Evolutionary conservation across 2,797 vertebrate species (phyloP).

Genomic region (Australoheros facetus): DNA sequence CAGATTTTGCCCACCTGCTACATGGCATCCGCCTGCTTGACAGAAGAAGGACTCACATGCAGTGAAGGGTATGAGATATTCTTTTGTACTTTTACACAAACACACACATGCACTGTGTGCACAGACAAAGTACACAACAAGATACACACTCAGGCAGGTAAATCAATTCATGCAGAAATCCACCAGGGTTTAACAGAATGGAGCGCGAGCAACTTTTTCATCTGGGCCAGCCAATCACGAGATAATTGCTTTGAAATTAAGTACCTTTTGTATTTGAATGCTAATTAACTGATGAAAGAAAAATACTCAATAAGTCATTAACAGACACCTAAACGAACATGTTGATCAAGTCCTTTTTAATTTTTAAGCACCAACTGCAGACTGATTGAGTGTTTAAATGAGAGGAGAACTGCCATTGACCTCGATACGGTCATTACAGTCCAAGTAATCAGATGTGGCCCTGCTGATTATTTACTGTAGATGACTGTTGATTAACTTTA

Average conservation of each 20-base stretch:
- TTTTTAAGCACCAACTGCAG: constrained; percentile 20
- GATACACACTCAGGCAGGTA: constrained; percentile 18
- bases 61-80: constrained; percentile 42
- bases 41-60: constrained; percentile 37
- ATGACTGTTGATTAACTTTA: constrained; percentile 18
- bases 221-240: constrained; percentile 53
- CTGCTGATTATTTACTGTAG: constrained; percentile 45
- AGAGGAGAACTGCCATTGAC: constrained; percentile 35
- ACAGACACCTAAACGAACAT: constrained; percentile 52
- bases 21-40: constrained; percentile 43
- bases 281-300: constrained; percentile 72
- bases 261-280: constrained; percentile 65
- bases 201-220: constrained; percentile 41
- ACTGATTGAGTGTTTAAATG: constrained; percentile 42
- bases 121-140: not conserved
- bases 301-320: constrained; percentile 69
- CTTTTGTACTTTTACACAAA: constrained; percentile 12
- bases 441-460: constrained; percentile 33
- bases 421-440: constrained; percentile 32
- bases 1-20: constrained; percentile 63
- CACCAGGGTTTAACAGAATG: constrained; percentile 52
- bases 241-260: constrained; percentile 74
- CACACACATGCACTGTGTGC: not conserved
- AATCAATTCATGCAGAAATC: constrained; percentile 52
- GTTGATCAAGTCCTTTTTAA: constrained; percentile 45